These are phyloP conservation scores for Drosophila barbarae DNA, from an alignment of 2,888 invertebrate species.

Conservation along the genomic window DNA sequence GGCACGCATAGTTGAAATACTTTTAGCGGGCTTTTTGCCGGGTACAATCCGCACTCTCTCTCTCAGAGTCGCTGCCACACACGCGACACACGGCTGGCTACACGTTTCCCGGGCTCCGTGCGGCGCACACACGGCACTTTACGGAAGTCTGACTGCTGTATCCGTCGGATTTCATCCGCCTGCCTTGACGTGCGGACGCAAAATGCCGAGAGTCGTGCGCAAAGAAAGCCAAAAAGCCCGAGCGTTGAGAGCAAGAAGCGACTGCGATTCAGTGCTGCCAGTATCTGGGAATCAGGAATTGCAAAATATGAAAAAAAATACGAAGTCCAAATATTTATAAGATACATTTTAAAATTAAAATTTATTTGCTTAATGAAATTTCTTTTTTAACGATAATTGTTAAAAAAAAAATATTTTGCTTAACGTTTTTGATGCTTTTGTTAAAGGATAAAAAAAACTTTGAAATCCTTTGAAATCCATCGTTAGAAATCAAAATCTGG, in stretches of 20 bases:
- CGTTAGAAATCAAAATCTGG: no score
- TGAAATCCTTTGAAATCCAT: no score
- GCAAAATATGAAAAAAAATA: background rate
- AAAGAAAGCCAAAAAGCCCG: slow-evolving; percentile 67
- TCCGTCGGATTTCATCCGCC: slow-evolving; percentile 56
- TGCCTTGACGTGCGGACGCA: slow-evolving; percentile 73
- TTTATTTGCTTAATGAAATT: no score
- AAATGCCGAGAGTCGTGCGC: slow-evolving; percentile 71
- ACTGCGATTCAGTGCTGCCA: slow-evolving; percentile 16
- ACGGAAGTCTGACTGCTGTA: slow-evolving; percentile 21
- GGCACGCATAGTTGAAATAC: slow-evolving; percentile 34
- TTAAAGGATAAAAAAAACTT: no score
- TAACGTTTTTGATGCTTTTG: no score
- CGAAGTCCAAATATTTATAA: background rate
- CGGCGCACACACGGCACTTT: slow-evolving; percentile 18
- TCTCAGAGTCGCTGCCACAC: background rate
- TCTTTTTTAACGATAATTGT: no score
- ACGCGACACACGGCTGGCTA: slow-evolving; percentile 32
- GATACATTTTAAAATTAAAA: background rate
- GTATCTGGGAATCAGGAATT: background rate
- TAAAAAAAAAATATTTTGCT: no score
- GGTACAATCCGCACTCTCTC: slow-evolving; percentile 9
- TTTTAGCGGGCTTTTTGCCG: slow-evolving; percentile 36
- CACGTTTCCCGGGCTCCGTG: slow-evolving; percentile 32
- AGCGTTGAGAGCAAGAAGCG: slow-evolving; percentile 46